Base-by-base conservation (phyloP, 2,797 vertebrate species). In the Cyprinella venusta region DNA sequence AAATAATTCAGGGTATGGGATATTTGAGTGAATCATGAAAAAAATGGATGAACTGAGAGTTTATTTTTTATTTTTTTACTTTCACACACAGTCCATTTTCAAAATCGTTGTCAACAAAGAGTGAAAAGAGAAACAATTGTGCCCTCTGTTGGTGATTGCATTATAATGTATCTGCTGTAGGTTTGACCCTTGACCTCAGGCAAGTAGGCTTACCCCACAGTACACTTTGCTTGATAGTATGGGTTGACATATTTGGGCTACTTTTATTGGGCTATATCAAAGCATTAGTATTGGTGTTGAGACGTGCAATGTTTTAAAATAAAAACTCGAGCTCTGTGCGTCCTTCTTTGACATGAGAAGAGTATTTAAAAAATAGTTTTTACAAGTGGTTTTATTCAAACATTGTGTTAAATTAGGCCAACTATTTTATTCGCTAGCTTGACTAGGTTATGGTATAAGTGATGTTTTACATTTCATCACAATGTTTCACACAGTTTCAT, bases 61-160 rank as follows among this genome's bases (percentile, higher is more conserved):
- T n/a, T 24, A 13, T 33, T 33, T 33, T 33, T 33, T 33, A 3
- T 30, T n/a, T 61, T 4, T 59, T 26, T 2, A 0, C 15, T 61
- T 61, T 61, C 24, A 61, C 24, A 24, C 56, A 13, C 10, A 30
- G 59, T 63, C 13, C 59, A 63, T 30, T 16, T 16, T 63, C 1
- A 16, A 63, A 63, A 30, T 63, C 6, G 10, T 54, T 15, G 19
- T 74, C 71, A 38, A 70, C 40, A 48, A 45, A 50, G 48, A 70
- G 16, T 15, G 40, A 36, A 26, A 5, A 48, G 24, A n/a, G 19
- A 26, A 70, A 42, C n/a, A n/a, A 61, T 50, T 12, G 33, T 50
- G 81, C 74, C 81, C 64, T 83, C 81, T 77, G 74, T 15, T 77
- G 81, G 65, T 77, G 33, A 69, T 10, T 12, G 21, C 1, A 21